Base-by-base conservation (phyloP, 2,113 vertebrate genomes). In the Phyllopteryx taeniolatus region DNA sequence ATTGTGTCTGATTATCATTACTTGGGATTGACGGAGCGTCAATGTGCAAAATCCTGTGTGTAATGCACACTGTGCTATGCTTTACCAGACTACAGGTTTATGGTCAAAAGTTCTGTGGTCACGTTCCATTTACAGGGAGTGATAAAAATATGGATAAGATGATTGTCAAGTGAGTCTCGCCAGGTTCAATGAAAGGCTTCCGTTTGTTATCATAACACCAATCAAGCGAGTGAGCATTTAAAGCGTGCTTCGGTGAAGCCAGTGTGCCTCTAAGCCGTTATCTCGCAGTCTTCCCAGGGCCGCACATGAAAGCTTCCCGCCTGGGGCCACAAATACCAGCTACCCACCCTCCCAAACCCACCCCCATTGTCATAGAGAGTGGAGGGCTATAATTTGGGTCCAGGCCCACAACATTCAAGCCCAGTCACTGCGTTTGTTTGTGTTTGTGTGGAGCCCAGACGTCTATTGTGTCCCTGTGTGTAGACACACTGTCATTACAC, bases 231-330 rank as follows among this genome's bases (percentile, higher is more conserved):
- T 1, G 14, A 49, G 20, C 53, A 56, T 56, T 56, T n/a, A 5
- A 54, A 56, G 53, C 8, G 53, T 11, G 9, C 53, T 10, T 10
- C 0, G 53, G 19, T n/a, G 51, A 54, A n/a, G 73, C 67, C 74
- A 53, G 70, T 73, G 44, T 72, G 46, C 72, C 65, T 78, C 67
- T 70, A 63, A 79, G 79, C 70, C 75, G 88, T 92, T 91, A 89
- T 83, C 82, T 85, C 59, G 46, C 68, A 47, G 74, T 86, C 85
- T 79, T 88, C 85, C 79, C 72, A 83, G 87, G 82, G 77, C 69
- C 85, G 46, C 74, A 91, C 88, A 92, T 92, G 84, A 93, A 93
- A 93, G 91, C 71, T 71, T 75, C 77, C 68, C 72, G 89, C 92
- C 90, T 65, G 47, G 68, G 88, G 91, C 82, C 78, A 76, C 77